phyloP scores from a whole-genome alignment of 1,140 invertebrate genomes.

The Cotesia chilonis region DNA sequence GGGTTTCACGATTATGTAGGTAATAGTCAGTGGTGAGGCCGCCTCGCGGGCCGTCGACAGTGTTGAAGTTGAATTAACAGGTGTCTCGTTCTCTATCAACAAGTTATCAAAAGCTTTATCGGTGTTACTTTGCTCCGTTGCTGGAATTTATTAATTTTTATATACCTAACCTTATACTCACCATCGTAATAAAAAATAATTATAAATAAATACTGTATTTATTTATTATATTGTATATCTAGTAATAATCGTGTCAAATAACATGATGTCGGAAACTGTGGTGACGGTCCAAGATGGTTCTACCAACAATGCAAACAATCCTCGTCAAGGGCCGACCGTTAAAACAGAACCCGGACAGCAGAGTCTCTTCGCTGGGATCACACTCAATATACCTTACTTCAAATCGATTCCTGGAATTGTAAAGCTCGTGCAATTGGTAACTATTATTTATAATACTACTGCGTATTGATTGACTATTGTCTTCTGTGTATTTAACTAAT shows the following conservation, averaged over 20 bases:
- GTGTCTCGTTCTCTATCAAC: constrained; percentile 21
- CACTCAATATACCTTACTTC: constrained; percentile 64
- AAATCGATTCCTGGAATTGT: constrained; percentile 65
- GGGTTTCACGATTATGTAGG: constrained; percentile 41
- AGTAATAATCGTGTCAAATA: constrained; percentile 37
- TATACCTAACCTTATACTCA: constrained; percentile 2
- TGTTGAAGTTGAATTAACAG: constrained; percentile 14
- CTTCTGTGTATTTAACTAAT: background rate
- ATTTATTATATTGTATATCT: background rate
- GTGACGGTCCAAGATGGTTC: constrained; percentile 56
- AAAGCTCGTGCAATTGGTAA: constrained; percentile 67
- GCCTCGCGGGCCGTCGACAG: constrained; percentile 28
- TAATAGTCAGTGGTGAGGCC: constrained; percentile 52
- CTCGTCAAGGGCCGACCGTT: constrained; percentile 49
- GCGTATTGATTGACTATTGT: background rate
- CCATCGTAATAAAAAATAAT: constrained; percentile 1
- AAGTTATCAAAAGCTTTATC: background rate
- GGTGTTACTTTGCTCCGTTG: constrained; percentile 37
- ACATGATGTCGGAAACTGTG: constrained; percentile 61
- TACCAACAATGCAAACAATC: constrained; percentile 51
- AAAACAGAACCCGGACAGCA: constrained; percentile 55
- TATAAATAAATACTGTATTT: constrained; percentile 16
- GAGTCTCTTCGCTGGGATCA: constrained; percentile 54
- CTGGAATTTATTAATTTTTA: background rate
- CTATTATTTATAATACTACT: constrained; percentile 36